phyloP scores from a whole-genome alignment of 2,113 vertebrate species.

The Microcebus jonahi region DNA sequence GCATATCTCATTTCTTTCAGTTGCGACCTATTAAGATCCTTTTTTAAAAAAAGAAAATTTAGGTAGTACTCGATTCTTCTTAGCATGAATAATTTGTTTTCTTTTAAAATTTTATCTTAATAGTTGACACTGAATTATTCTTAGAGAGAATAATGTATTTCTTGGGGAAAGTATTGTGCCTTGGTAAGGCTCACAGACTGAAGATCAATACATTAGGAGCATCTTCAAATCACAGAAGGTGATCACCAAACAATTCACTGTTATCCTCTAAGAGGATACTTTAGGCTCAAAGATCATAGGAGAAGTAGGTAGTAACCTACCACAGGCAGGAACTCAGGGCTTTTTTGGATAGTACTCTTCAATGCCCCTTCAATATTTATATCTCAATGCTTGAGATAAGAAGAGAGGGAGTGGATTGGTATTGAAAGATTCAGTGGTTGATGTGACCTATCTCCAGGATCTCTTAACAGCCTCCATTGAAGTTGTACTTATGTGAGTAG shows the following conservation, averaged over 20 bases:
- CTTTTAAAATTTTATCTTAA: neutral
- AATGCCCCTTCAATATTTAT: neutral
- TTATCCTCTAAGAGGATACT: neutral
- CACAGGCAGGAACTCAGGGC: neutral
- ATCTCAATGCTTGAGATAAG: neutral
- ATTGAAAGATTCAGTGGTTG: neutral
- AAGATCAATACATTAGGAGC: neutral
- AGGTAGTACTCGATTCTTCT: neutral
- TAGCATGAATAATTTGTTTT: neutral
- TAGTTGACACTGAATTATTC: neutral
- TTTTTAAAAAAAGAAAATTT: neutral
- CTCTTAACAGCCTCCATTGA: neutral
- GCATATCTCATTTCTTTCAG: neutral
- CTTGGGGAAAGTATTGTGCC: neutral
- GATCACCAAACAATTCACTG: neutral
- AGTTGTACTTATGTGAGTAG: neutral
- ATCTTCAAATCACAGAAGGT: neutral
- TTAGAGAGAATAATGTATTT: neutral
- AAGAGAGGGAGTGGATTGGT: neutral
- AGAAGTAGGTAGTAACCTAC: neutral
- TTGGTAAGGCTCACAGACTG: neutral
- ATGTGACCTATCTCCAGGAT: neutral
- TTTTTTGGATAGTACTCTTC: neutral
- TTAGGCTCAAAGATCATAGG: neutral
- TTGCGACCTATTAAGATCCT: neutral